Base-by-base conservation (phyloP, 2,113 vertebrate genomes). In the Notothenia coriiceps region DNA sequence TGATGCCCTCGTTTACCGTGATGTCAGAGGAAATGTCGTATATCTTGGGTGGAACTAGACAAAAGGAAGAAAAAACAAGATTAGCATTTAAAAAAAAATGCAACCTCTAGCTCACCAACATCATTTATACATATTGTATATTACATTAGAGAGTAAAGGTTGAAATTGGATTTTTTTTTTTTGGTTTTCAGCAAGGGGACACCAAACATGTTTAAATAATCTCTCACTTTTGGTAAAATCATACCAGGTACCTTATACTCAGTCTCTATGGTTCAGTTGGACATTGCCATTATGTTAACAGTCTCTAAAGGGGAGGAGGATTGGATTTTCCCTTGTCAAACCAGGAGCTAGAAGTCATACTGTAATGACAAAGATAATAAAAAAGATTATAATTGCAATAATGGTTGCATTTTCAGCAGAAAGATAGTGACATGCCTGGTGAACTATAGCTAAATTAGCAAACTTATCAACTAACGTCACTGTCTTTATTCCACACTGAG, bases 11-110 rank as follows among this genome's bases (percentile, higher is more conserved):
- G 5, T 99, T 99, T 86, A 99, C 97, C 0, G 95, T 91, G 89
- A 97, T 93, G 93, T 98, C 96, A 12, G 86, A 93, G 7, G 98
- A 99, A 87, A 99, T 98, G 82, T 98, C 97, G 71, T 96, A 96
- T 89, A 99, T 99, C 96, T 98, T 98, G 72, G 98, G 97, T 70
- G 98, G 96, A 93, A 99, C 98, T 99, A 93, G 57, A 93, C 93
- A 0, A 79, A 72, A 75, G 25, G 17, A 46, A 18, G 14, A 47
- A 67, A 50, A 64, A 57, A 89, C 55, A 78, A 73, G 52, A 80
- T 89, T 73, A 88, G 44, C n/a, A 77, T 81, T 86, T 86, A 89
- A 8, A 77, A 22, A 22, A 65, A 75, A 67, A 6, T 70, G 47
- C 13, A 64, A 83, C 46, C 29, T 65, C 9, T 20, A 10, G 20